A percentile compares a stretch with the other conserved stretches of the same genome.
These are phyloP conservation scores for Chelon labrosus DNA, from an alignment of 2,797 vertebrate species.

Conservation along the genomic window DNA sequence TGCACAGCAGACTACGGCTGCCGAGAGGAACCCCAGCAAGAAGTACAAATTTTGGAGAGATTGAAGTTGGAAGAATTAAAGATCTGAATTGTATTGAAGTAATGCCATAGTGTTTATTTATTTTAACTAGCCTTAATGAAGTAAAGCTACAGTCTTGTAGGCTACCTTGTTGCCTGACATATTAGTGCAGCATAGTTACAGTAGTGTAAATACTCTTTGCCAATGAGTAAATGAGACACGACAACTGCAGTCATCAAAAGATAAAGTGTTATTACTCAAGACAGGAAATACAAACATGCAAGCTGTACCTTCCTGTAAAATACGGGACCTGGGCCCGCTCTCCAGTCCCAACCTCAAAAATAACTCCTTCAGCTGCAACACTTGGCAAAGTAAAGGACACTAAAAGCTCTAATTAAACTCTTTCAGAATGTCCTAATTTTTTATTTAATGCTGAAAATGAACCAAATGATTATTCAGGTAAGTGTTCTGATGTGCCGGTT, in stretches of 20 bases:
- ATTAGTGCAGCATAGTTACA: background rate
- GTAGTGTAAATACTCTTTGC: background rate
- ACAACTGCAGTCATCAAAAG: background rate
- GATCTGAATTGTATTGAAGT: constrained; percentile 31
- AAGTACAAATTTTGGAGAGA: constrained; percentile 38
- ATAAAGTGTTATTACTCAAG: background rate
- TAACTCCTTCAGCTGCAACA: constrained; percentile 23
- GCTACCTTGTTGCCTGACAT: background rate
- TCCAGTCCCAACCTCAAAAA: constrained; percentile 16
- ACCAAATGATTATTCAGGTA: background rate
- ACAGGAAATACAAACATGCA: background rate
- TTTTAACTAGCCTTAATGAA: constrained; percentile 24
- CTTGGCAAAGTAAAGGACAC: constrained; percentile 11
- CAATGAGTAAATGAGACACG: background rate
- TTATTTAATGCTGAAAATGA: background rate
- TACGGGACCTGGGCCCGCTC: constrained; percentile 7
- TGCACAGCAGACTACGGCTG: constrained; percentile 10
- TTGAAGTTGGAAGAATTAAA: constrained; percentile 44
- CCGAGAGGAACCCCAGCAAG: constrained; percentile 29
- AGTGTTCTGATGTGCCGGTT: background rate
- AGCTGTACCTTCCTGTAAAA: background rate
- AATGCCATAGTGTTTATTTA: constrained; percentile 37
- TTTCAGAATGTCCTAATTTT: background rate
- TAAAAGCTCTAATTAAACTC: constrained; percentile 38
- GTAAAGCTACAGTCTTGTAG: background rate